Evolutionary conservation across 2,888 invertebrate genomes (phyloP).

Genomic region (Bruchidius siliquastri): DNA sequence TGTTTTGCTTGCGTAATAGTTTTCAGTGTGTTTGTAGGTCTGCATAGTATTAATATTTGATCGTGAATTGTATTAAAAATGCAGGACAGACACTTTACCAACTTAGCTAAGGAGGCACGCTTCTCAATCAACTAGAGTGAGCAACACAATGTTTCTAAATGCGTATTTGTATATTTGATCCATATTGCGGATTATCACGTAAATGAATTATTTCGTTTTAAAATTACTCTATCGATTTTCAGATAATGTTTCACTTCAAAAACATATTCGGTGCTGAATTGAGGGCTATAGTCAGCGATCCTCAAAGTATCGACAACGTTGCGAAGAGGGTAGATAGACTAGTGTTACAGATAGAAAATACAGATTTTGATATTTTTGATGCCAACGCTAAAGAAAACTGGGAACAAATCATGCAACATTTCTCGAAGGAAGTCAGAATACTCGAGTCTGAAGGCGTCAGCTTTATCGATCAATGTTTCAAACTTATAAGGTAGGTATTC

Average conservation of each 20-base stretch:
- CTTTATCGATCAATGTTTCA: conserved; percentile 84
- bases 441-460: conserved; percentile 78
- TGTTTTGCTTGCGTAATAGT: no score
- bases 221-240: no score
- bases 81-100: no score
- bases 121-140: no score
- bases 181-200: no score
- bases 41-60: no score
- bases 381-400: conserved; percentile 78
- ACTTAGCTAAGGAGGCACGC: no score
- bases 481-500: conserved; percentile 55
- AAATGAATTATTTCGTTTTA: no score
- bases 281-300: conserved; percentile 82
- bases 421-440: conserved; percentile 67
- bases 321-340: conserved; percentile 74
- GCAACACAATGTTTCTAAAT: no score
- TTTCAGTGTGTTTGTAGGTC: no score
- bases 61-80: no score
- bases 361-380: conserved; percentile 80
- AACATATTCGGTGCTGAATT: conserved; percentile 85
- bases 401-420: conserved; percentile 75
- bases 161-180: no score
- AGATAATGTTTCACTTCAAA: conserved; percentile 81
- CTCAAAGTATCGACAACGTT: conserved; percentile 80
- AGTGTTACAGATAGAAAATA: conserved; percentile 67